These are phyloP conservation scores for Microctenopoma steveboyesi DNA, from an alignment of 2,797 vertebrate genomes.

Conservation along the genomic window DNA sequence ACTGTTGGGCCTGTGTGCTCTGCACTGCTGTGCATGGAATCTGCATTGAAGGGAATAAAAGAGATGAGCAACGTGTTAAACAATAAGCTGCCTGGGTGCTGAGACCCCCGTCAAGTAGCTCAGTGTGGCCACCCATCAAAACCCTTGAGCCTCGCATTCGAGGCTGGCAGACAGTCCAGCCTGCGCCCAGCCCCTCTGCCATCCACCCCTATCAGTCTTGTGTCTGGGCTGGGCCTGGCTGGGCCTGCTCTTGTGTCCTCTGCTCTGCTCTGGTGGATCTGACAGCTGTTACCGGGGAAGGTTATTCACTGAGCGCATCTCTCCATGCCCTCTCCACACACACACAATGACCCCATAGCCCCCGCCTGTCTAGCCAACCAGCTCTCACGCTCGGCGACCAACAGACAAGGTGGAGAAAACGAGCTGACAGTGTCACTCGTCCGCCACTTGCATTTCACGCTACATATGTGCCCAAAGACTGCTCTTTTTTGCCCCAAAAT, in stretches of 20 bases:
- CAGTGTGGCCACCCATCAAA: constrained; percentile 85
- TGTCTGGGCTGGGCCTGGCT: constrained; percentile 55
- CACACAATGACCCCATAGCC: constrained; percentile 73
- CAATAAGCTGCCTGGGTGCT: constrained; percentile 80
- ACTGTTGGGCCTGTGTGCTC: constrained; percentile 71
- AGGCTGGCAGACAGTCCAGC: constrained; percentile 53
- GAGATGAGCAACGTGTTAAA: constrained; percentile 80
- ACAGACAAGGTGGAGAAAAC: constrained; percentile 79
- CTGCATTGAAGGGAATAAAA: constrained; percentile 80
- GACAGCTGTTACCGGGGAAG: constrained; percentile 81
- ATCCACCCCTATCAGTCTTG: constrained; percentile 55
- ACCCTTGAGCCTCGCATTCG: constrained; percentile 57
- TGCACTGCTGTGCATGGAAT: constrained; percentile 85
- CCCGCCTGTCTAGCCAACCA: constrained; percentile 70
- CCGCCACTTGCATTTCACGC: constrained; percentile 80
- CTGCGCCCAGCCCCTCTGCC: constrained; percentile 44
- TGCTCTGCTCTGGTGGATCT: constrained; percentile 73
- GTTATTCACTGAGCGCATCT: constrained; percentile 76
- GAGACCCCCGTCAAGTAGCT: constrained; percentile 76
- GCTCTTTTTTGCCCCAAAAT: constrained; percentile 67
- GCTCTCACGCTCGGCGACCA: constrained; percentile 55
- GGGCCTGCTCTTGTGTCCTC: constrained; percentile 69
- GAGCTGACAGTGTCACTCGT: constrained; percentile 78
- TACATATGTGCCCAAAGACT: constrained; percentile 56
- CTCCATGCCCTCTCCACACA: constrained; percentile 59